These are phyloP conservation scores for Brenthis daphne DNA, from an alignment of 2,888 invertebrate genomes.

Conservation along the genomic window DNA sequence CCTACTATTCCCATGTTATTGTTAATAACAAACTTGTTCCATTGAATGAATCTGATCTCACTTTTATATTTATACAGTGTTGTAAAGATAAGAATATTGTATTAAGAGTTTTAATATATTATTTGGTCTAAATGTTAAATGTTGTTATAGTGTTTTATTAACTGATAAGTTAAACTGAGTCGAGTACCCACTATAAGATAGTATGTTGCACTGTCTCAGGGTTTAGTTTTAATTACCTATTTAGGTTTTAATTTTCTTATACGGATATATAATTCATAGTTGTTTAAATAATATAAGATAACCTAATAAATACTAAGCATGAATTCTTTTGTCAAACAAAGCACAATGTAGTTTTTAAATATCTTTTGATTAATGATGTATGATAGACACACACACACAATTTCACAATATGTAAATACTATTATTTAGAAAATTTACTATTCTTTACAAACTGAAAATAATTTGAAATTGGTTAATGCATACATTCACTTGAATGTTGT, in stretches of 20 bases:
- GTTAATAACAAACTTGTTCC: conserved; percentile 1
- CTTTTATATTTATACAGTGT: conserved; percentile 68
- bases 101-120: conserved; percentile 25
- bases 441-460: no score
- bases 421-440: no score
- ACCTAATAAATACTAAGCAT: not conserved
- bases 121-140: conserved; percentile 18
- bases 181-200: conserved; percentile 28
- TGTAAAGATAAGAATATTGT: conserved; percentile 32
- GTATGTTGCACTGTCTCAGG: conserved; percentile 10
- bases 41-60: conserved; percentile 53
- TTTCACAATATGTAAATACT: no score
- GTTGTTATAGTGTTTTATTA: conserved; percentile 20
- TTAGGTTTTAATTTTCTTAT: conserved; percentile 5
- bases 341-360: conserved; percentile 9
- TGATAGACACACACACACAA: no score
- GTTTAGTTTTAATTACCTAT: conserved; percentile 16
- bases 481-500: no score
- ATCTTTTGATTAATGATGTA: not conserved
- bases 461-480: no score
- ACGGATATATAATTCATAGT: not conserved
- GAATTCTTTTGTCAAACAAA: not conserved
- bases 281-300: conserved; percentile 2
- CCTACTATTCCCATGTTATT: not conserved
- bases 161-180: conserved; percentile 33